Base-by-base conservation (phyloP, 2,888 invertebrate species). In the Rhyacophila evoluta region DNA sequence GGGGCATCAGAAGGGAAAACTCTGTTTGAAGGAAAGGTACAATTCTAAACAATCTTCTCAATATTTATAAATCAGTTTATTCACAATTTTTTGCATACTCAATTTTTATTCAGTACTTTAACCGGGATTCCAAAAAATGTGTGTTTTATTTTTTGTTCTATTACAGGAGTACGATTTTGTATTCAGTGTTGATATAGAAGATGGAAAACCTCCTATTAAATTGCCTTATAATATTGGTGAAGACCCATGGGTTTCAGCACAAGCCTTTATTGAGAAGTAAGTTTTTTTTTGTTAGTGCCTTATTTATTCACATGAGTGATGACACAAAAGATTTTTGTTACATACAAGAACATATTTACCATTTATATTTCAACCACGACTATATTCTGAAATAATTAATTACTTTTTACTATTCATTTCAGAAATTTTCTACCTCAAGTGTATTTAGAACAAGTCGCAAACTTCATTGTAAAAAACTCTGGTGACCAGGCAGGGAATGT, bases 181-280 rank as follows among this genome's bases (percentile, higher is more conserved):
- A 29, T 98, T 99, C 86, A 94, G 93, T 83, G 97, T 99, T n/a
- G 98, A 98, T 84, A 94, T 98, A 76, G 95, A 97, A 85, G 98
- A 98, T 85, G 96, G 95, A 0, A 92, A 93, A 71, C 96, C 96
- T 0, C 93, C 97, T 0, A 89, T 98, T 15, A 97, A 98, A 86
- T 89, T 99, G 82, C 98, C 98, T 0, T 99, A 94, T 86, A 98
- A 99, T 87, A 91, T 91, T 79, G 93, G 91, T 19, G 96, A 99
- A 83, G 98, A 99, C 88, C 97, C 98, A 0, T 98, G 97, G 94
- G 90, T 92, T 74, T 95, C 95, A 0, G 98, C 99, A 0, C 97
- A 98, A 86, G 90, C 92, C 29, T 99, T 99, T 86, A 94, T 98
- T 82, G 93, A 96, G 84, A 93, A 93, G 89, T 89, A 80, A 85